Evolutionary conservation across 2,888 invertebrate species (phyloP), one percentile per base, ranked within the genome.

Genomic region (Orthosia incerta): DNA sequence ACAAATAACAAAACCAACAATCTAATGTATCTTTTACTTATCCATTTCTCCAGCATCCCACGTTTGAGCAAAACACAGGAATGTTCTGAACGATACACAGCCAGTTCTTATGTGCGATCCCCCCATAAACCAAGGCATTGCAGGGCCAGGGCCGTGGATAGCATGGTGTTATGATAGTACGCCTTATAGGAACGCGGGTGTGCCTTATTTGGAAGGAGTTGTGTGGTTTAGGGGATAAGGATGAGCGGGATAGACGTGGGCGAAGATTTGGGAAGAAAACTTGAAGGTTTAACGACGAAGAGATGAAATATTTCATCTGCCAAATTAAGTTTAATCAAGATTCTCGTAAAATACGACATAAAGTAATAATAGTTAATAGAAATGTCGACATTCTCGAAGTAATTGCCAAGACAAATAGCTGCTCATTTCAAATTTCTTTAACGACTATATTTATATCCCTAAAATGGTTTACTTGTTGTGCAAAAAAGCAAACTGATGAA

Each of bases 111-210:
- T 85, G 74, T 80, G 85, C 85, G 80, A 87, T 86, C 85, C 84
- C 74, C 71, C 76, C 78, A 83, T 85, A 81, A 80, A 73, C 60
- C 65, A 76, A 79, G 71, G 79, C 67, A 84, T 83, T 73, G 70
- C 77, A 45, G 69, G 9, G 69, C 81, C 76, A 45, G 69, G 7
- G 69, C 81, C 85, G 83, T 86, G 59, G 71, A 61, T 60, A 46
- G 74, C 87, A 86, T 84, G 84, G 85, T 82, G 85, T 88, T 91
- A 91, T 91, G 91, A 92, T 90, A 88, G 87, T 80, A 82, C 76
- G 74, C 90, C 91, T 81, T 92, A 89, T 89, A 89, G 74, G 90
- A 88, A 68, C 81, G 71, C 68, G 57, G 74, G 78, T 64, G 73
- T 66, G 46, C 79, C 83, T 48, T 84, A 86, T 86, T 87, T 86